A percentile compares a stretch with the other conserved stretches of the same genome.
These are phyloP conservation scores for Thamnophis elegans DNA, from an alignment of 2,797 vertebrate species.

Conservation along the genomic window DNA sequence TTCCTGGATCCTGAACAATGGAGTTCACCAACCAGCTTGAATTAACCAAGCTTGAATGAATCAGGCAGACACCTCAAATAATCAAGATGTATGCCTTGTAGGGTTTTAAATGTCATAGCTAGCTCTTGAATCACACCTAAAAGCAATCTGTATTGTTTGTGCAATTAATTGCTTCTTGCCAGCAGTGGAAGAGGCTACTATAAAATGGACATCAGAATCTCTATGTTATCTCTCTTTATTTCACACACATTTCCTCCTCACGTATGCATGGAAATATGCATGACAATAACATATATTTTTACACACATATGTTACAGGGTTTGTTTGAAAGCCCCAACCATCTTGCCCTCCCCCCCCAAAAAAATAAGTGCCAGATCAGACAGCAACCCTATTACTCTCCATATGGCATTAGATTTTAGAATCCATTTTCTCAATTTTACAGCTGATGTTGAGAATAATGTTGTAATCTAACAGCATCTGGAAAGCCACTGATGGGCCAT, in stretches of 20 bases:
- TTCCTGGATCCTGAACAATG: not conserved
- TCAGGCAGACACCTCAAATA: not conserved
- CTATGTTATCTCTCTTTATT: not conserved
- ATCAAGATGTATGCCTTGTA: not conserved
- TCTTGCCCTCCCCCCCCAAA: not conserved
- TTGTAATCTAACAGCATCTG: not conserved
- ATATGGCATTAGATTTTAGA: not conserved
- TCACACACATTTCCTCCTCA: not conserved
- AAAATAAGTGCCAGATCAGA: not conserved
- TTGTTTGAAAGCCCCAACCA: not conserved
- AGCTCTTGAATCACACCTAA: not conserved
- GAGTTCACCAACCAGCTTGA: not conserved
- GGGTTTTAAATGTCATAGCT: not conserved
- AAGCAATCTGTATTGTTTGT: not conserved
- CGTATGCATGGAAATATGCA: not conserved
- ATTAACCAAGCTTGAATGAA: not conserved
- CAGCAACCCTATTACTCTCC: not conserved
- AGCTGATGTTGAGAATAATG: not conserved
- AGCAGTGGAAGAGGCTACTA: not conserved
- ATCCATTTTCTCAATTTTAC: not conserved
- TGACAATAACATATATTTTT: not conserved
- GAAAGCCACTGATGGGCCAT: too few relatives aligned
- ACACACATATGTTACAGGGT: not conserved
- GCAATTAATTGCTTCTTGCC: not conserved
- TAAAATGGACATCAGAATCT: not conserved